phyloP scores from a whole-genome alignment of 1,140 invertebrate species.

The Thaumetopoea pityocampa region DNA sequence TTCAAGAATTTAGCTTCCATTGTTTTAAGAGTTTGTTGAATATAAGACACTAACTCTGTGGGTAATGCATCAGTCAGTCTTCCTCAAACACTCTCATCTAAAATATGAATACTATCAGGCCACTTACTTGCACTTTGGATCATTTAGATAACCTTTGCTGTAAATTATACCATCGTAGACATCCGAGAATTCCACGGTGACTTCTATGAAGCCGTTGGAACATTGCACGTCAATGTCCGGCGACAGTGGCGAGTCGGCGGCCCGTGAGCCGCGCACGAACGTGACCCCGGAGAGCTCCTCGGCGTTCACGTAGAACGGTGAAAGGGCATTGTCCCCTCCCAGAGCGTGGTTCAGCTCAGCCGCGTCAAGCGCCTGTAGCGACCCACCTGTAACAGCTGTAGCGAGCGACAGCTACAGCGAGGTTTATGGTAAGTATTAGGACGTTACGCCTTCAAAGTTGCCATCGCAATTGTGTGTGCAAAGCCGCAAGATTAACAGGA shows the following conservation, averaged over 20 bases:
- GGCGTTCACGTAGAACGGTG: constrained; percentile 60
- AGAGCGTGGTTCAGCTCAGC: constrained; percentile 63
- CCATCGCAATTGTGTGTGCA: too few species aligned
- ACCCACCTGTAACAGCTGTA: constrained; percentile 69
- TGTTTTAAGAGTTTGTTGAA: too few species aligned
- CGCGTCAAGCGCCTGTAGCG: constrained; percentile 50
- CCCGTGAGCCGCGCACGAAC: constrained; percentile 61
- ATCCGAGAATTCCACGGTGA: constrained; percentile 80
- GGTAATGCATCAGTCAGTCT: too few species aligned
- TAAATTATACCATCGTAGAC: constrained; percentile 84
- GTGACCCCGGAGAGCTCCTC: constrained; percentile 60
- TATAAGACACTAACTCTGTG: too few species aligned
- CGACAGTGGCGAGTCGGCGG: constrained; percentile 45
- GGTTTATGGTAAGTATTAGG: background rate
- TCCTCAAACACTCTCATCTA: too few species aligned
- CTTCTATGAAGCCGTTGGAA: constrained; percentile 76
- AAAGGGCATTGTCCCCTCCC: constrained; percentile 52
- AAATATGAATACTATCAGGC: background rate
- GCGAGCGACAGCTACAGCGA: constrained; percentile 66
- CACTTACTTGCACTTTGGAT: constrained; percentile 81
- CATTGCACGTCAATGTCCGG: constrained; percentile 81
- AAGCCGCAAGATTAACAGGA: too few species aligned
- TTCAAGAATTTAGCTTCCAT: too few species aligned
- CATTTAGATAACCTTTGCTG: constrained; percentile 82
- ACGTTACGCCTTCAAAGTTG: background rate